Percentiles rank a stretch among this genome's conserved stretches.
These are phyloP conservation scores for Calameuta filiformis DNA, from an alignment of 2,888 invertebrate species.

Conservation along the genomic window DNA sequence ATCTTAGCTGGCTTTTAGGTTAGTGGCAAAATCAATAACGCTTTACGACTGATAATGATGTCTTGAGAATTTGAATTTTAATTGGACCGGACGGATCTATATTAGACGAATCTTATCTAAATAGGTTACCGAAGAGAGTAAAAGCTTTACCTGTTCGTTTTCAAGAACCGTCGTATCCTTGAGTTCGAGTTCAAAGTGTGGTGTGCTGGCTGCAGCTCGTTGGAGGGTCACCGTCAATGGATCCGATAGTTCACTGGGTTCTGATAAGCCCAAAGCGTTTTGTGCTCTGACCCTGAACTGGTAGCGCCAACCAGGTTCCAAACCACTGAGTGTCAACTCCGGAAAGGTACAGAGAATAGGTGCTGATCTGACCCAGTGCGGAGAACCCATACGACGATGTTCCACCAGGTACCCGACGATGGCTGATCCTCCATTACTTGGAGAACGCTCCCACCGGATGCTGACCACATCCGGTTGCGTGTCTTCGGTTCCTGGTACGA, in stretches of 20 bases:
- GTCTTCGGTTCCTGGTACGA: constrained; percentile 77
- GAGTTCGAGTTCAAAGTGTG: constrained; percentile 78
- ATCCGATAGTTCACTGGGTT: constrained; percentile 87
- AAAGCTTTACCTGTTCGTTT: constrained; percentile 74
- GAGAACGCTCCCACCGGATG: constrained; percentile 84
- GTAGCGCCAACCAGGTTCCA: constrained; percentile 88
- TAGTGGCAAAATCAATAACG: not conserved
- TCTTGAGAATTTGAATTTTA: not conserved
- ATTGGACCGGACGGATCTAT: not conserved
- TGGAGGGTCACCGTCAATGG: constrained; percentile 83
- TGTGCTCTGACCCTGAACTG: constrained; percentile 93
- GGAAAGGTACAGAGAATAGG: constrained; percentile 78
- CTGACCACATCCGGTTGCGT: constrained; percentile 85
- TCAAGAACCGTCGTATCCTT: constrained; percentile 79
- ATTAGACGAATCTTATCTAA: not conserved
- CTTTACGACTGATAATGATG: not conserved
- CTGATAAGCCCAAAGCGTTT: constrained; percentile 89
- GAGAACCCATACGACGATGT: constrained; percentile 78
- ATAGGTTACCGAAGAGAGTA: not conserved
- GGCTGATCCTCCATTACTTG: constrained; percentile 88
- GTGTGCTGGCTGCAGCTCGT: constrained; percentile 76
- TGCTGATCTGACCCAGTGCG: constrained; percentile 85
- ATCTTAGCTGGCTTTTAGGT: not conserved
- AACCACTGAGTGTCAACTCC: constrained; percentile 82
- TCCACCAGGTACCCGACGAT: constrained; percentile 87